These are phyloP conservation scores for Drosophila kepulauana DNA, from an alignment of 1,140 invertebrate genomes.

Conservation along the genomic window DNA sequence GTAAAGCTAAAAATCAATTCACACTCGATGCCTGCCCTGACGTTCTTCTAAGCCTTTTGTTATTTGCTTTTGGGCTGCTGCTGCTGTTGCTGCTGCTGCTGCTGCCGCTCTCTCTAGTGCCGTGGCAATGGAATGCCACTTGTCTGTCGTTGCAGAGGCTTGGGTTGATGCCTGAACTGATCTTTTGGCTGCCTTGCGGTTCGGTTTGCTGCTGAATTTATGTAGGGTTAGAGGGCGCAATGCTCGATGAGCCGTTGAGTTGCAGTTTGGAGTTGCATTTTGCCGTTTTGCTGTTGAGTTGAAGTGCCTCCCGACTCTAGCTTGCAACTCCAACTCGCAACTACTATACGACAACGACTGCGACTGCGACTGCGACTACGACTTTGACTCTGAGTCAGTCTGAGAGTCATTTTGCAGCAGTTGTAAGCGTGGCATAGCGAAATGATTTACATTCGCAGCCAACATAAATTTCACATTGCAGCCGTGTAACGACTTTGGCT, in stretches of 20 bases:
- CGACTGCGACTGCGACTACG: neutral
- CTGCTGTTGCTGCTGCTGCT: conserved; percentile 12
- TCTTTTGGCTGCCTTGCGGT: conserved; percentile 34
- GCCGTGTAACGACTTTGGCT: conserved; percentile 69
- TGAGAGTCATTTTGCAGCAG: conserved; percentile 28
- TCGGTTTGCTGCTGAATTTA: conserved; percentile 71
- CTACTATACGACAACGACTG: too few relatives aligned
- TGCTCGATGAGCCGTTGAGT: conserved; percentile 70
- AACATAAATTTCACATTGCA: conserved; percentile 56
- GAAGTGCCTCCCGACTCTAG: conserved; percentile 6
- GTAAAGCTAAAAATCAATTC: conserved; percentile 75
- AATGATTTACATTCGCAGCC: conserved; percentile 84
- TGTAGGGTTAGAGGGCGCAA: conserved; percentile 83
- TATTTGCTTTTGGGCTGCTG: conserved; percentile 71
- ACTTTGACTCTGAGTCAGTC: conserved; percentile 3
- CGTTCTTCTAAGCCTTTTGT: conserved; percentile 65
- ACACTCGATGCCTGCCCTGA: conserved; percentile 72
- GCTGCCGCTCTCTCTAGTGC: conserved; percentile 49
- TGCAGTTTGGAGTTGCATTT: conserved; percentile 35
- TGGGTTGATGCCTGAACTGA: conserved; percentile 43
- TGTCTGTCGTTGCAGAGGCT: conserved; percentile 61
- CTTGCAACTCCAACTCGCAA: neutral
- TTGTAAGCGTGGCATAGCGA: conserved; percentile 75
- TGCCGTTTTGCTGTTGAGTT: conserved; percentile 35
- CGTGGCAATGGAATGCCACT: conserved; percentile 82